These are phyloP conservation scores for Stichodactyla mertensii DNA, from an alignment of 64 coral and sea anemone species.

Conservation along the genomic window DNA sequence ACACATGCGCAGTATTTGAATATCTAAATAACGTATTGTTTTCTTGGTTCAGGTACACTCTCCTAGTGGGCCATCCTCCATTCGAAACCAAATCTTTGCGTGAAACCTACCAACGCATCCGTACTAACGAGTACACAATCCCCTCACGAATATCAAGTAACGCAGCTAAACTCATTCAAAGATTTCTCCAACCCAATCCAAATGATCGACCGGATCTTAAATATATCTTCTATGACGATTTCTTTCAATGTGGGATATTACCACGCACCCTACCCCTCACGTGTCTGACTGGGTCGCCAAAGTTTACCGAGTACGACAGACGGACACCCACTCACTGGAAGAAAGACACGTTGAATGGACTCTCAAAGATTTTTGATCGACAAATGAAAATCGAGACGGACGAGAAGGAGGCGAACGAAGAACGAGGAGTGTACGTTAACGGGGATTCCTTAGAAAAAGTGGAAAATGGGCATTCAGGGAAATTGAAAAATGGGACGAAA, in stretches of 20 bases:
- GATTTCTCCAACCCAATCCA: slow-evolving; percentile 74
- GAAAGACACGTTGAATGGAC: slow-evolving; percentile 48
- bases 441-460: not conserved
- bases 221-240: slow-evolving; percentile 71
- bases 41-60: slow-evolving; percentile 67
- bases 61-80: slow-evolving; percentile 83
- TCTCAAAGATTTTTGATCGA: slow-evolving; percentile 56
- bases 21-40: no score
- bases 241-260: slow-evolving; percentile 84
- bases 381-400: slow-evolving; percentile 69
- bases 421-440: slow-evolving; percentile 6
- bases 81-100: slow-evolving; percentile 89
- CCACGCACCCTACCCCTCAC: slow-evolving; percentile 69
- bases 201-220: slow-evolving; percentile 60
- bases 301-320: slow-evolving; percentile 78
- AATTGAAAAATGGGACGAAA: not conserved
- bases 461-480: not conserved
- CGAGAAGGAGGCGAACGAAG: slow-evolving; percentile 46
- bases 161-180: slow-evolving; percentile 74
- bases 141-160: slow-evolving; percentile 74
- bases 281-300: slow-evolving; percentile 53
- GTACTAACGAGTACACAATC: slow-evolving; percentile 81
- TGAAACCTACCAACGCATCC: slow-evolving; percentile 88
- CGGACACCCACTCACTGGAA: slow-evolving; percentile 36
- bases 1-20: no score